Evolutionary conservation across 2,888 invertebrate species (phyloP), one percentile per base, ranked within the genome.

Genomic region (Leptinotarsa juncta): DNA sequence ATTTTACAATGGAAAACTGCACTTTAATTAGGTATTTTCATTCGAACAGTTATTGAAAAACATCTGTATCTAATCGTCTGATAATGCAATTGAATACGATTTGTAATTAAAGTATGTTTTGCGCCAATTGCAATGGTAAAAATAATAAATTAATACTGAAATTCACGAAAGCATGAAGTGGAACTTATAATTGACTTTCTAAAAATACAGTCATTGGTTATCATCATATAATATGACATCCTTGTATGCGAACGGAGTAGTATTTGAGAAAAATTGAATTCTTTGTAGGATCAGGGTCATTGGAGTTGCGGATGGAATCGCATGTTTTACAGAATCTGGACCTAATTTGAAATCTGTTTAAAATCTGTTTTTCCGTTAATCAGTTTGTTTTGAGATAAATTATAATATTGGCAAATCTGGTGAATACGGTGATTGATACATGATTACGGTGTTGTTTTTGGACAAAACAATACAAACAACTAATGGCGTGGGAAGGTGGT

Each of bases 1-100:
- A 5, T 16, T n/a, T 42, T 42, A 32, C 26, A 70, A 55, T 68
- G 53, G 65, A 65, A 49, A 65, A 53, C 65, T 71, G 53, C 60
- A 62, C 65, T 71, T 53, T 20, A 23, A 20, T 14, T 57, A 12
- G 0, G 16, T 51, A 15, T 15, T 57, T 57, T 57, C 57, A 20
- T 7, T 23, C 12, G 20, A 57, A 42, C 42, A 12, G 10, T 14
- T 12, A 14, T 20, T 18, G 18, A 20, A 57, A 57, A 57, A 57
- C 3, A 18, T 20, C 57, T 18, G n/a, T 16, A 57, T 23, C 57
- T 57, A 57, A 57, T 57, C 20, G 4, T 57, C 7, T 12, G 12
- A 57, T 57, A 57, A 57, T 51, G 4, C 51, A 51, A 51, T 51
- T 4, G 3, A 14, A 57, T 18, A 2, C 15, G 1, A 57, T 57